These are phyloP conservation scores for Rousettus leschenaultii DNA, from an alignment of 2,113 vertebrate genomes.

Conservation along the genomic window DNA sequence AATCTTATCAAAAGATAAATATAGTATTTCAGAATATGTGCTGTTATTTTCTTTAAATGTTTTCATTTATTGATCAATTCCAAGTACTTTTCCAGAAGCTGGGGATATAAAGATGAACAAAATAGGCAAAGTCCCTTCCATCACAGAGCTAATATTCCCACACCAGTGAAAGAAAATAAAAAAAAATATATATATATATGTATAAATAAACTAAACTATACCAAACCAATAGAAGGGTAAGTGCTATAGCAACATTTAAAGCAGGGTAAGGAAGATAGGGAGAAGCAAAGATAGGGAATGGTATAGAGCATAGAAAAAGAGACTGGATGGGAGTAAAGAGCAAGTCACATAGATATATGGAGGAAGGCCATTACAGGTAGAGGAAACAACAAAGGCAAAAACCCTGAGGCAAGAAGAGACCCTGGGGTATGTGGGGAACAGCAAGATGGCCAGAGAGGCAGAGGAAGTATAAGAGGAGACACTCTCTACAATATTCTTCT, in stretches of 20 bases:
- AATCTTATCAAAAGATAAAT: constrained; percentile 19
- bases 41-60: constrained; percentile 20
- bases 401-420: background rate
- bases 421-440: background rate
- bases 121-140: background rate
- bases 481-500: background rate
- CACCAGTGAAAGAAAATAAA: background rate
- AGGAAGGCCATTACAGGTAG: background rate
- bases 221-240: background rate
- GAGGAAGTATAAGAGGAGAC: background rate
- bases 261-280: background rate
- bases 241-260: background rate
- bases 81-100: background rate
- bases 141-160: background rate
- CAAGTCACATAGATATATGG: background rate
- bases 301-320: background rate
- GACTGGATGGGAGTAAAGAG: background rate
- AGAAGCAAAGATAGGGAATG: background rate
- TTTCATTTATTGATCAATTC: constrained; percentile 20
- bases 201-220: background rate
- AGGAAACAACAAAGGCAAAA: background rate
- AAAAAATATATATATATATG: background rate
- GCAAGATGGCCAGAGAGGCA: background rate
- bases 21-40: background rate
- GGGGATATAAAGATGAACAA: background rate